phyloP scores from a whole-genome alignment of 2,113 vertebrate genomes.

The Dasypus novemcinctus region DNA sequence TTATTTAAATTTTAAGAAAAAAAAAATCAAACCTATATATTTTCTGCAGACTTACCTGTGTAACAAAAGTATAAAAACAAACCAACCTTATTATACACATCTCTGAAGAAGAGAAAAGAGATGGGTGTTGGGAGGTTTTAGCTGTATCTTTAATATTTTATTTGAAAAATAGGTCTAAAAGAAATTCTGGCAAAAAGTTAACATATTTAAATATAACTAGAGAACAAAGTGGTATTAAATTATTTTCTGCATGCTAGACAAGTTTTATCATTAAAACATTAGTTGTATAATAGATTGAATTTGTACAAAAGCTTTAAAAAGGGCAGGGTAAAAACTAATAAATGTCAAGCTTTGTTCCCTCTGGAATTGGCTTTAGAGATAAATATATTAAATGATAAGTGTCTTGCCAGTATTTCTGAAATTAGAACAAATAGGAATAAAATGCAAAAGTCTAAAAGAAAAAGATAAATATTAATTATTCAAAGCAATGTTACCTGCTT shows the following conservation, averaged over 20 bases:
- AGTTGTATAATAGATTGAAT: constrained; percentile 2
- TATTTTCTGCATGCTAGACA: background rate
- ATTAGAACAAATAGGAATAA: constrained; percentile 28
- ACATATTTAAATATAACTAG: background rate
- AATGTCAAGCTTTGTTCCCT: background rate
- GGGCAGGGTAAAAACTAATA: background rate
- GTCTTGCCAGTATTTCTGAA: constrained; percentile 16
- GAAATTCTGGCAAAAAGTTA: background rate
- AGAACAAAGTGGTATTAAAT: background rate
- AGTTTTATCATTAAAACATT: background rate
- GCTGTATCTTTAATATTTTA: constrained; percentile 23
- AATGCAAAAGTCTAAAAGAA: background rate
- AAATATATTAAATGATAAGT: constrained; percentile 25
- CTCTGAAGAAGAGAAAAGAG: background rate
- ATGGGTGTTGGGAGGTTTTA: background rate
- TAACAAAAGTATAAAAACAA: background rate
- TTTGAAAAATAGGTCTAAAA: constrained; percentile 6
- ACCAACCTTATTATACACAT: background rate
- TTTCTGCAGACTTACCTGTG: background rate
- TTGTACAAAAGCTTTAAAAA: constrained; percentile 6
- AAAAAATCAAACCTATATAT: background rate
- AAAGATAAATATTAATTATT: constrained; percentile 3
- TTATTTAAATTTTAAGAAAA: constrained; percentile 25
- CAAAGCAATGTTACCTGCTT: constrained; percentile 87
- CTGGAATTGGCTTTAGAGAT: background rate